These are phyloP conservation scores for Tipula confusa DNA, from an alignment of 2,888 invertebrate species.

Conservation along the genomic window DNA sequence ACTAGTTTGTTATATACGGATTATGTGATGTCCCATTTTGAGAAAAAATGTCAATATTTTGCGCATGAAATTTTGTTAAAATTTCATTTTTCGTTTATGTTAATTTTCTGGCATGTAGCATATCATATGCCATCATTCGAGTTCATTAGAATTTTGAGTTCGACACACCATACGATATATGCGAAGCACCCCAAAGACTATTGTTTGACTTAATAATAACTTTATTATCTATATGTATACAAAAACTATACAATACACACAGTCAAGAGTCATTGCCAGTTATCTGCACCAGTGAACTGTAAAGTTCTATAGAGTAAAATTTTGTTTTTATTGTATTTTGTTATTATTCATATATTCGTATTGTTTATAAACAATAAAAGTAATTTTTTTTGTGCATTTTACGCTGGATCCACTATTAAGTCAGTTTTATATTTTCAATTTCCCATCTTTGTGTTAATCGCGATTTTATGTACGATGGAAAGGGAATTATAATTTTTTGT, in stretches of 20 bases:
- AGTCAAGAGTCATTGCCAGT: not conserved
- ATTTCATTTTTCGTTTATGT: too few species aligned
- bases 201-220: not conserved
- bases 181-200: not conserved
- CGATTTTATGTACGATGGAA: too few species aligned
- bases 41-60: too few species aligned
- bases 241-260: not conserved
- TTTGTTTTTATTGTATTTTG: not conserved
- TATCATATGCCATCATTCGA: too few species aligned
- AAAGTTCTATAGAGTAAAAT: not conserved
- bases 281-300: constrained; percentile 20
- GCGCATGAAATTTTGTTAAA: too few species aligned
- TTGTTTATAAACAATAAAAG: constrained; percentile 7
- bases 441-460: not conserved
- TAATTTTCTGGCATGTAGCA: too few species aligned
- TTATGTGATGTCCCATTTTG: too few species aligned
- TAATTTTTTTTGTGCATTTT: not conserved
- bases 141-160: too few species aligned
- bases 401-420: not conserved
- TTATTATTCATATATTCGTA: not conserved
- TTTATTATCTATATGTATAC: too few species aligned
- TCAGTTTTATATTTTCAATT: not conserved
- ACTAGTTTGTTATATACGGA: too few species aligned
- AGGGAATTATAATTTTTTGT: too few species aligned
- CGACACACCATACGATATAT: not conserved